Conservation (phyloP, 2,113 vertebrate species). For the Fulmarus glacialis region DNA sequence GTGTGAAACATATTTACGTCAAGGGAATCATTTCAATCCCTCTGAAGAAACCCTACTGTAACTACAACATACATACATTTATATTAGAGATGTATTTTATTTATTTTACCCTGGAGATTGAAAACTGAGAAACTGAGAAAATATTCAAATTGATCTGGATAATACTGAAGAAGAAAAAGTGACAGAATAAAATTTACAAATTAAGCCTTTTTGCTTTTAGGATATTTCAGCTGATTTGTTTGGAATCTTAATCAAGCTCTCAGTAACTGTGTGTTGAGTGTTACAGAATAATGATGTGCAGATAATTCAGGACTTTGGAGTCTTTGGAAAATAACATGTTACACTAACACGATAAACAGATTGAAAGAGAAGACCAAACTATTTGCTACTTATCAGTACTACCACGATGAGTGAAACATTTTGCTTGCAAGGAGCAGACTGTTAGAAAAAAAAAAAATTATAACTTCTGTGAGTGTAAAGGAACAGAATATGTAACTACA, state of each 20-base stretch:
- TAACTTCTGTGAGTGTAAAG: background rate
- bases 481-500: background rate
- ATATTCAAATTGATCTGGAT: background rate
- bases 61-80: constrained; percentile 18
- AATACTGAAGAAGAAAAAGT: constrained; percentile 13
- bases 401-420: background rate
- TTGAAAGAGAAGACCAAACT: background rate
- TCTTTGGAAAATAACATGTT: background rate
- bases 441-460: background rate
- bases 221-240: background rate
- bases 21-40: constrained; percentile 36
- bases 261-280: background rate
- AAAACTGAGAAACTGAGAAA: constrained; percentile 27
- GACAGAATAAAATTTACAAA: constrained; percentile 32
- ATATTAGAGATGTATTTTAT: constrained; percentile 16
- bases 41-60: constrained; percentile 38
- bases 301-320: background rate
- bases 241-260: constrained; percentile 23
- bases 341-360: background rate
- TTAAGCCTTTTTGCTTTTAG: constrained; percentile 2
- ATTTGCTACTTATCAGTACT: background rate
- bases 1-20: constrained; percentile 18
- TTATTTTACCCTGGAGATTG: background rate
- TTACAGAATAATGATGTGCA: background rate
- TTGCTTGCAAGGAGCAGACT: background rate